These are phyloP conservation scores for Corynorhinus townsendii DNA, from an alignment of 2,113 vertebrate species.

Conservation along the genomic window DNA sequence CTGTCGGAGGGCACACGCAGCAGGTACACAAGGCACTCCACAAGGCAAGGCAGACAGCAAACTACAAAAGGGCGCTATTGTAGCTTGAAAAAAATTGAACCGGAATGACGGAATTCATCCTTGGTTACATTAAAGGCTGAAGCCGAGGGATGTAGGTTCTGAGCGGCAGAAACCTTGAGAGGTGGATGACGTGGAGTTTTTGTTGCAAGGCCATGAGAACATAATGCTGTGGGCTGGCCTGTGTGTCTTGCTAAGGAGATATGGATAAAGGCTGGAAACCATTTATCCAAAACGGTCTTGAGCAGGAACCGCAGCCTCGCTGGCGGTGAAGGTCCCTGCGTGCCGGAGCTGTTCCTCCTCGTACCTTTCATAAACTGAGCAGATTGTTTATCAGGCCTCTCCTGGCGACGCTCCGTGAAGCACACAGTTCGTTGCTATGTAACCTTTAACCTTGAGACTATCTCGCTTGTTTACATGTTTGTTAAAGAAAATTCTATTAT, in stretches of 20 bases:
- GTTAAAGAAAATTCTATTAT: neutral
- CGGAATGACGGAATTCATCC: neutral
- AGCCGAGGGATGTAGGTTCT: neutral
- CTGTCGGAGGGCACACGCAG: accelerated
- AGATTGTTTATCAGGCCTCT: neutral
- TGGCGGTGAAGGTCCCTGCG: neutral
- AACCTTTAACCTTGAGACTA: neutral
- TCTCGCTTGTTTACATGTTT: neutral
- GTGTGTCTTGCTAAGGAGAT: neutral
- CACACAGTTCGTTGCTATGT: accelerated
- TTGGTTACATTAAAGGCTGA: neutral
- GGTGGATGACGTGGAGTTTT: neutral
- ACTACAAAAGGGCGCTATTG: neutral
- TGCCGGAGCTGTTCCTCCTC: accelerated
- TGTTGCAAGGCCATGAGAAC: neutral
- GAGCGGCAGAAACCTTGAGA: neutral
- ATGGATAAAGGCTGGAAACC: neutral
- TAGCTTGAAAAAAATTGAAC: neutral
- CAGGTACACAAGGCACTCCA: neutral
- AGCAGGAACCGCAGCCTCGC: accelerated
- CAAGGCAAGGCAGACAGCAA: neutral
- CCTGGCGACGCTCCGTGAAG: accelerated
- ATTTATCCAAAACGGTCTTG: neutral
- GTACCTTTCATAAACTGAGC: accelerated
- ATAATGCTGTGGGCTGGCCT: neutral